phyloP scores from a whole-genome alignment of 2,888 invertebrate genomes.

The Diarsia mendica region DNA sequence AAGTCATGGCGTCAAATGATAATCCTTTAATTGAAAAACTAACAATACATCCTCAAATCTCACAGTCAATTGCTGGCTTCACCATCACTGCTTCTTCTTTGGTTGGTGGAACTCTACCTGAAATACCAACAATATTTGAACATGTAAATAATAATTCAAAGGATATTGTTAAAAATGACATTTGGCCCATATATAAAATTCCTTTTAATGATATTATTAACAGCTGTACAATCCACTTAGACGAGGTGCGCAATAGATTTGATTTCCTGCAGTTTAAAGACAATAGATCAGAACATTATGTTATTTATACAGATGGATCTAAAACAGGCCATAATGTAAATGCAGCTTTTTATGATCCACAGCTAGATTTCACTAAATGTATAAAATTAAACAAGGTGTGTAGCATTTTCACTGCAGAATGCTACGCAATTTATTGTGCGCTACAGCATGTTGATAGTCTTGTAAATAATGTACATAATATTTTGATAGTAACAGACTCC shows the following conservation, averaged over 20 bases:
- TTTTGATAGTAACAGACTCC: too few relatives aligned
- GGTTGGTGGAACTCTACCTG: too few relatives aligned
- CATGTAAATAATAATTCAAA: not conserved
- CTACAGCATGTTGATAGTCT: not conserved
- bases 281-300: not conserved
- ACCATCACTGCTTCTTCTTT: too few relatives aligned
- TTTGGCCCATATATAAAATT: not conserved
- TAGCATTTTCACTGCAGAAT: constrained; percentile 3
- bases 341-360: not conserved
- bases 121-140: too few relatives aligned
- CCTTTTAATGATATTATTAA: not conserved
- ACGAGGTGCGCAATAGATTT: not conserved
- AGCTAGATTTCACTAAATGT: not conserved
- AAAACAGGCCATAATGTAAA: not conserved
- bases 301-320: too few relatives aligned
- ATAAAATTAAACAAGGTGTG: not conserved
- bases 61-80: too few relatives aligned
- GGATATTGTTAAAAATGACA: not conserved
- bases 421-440: constrained; percentile 9
- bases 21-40: too few relatives aligned
- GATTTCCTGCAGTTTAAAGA: not conserved
- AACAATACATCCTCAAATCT: too few relatives aligned
- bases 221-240: not conserved
- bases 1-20: too few relatives aligned
- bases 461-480: constrained; percentile 1